Base-by-base conservation (phyloP, 2,888 invertebrate genomes). In the Amphipyra tragopoginis region DNA sequence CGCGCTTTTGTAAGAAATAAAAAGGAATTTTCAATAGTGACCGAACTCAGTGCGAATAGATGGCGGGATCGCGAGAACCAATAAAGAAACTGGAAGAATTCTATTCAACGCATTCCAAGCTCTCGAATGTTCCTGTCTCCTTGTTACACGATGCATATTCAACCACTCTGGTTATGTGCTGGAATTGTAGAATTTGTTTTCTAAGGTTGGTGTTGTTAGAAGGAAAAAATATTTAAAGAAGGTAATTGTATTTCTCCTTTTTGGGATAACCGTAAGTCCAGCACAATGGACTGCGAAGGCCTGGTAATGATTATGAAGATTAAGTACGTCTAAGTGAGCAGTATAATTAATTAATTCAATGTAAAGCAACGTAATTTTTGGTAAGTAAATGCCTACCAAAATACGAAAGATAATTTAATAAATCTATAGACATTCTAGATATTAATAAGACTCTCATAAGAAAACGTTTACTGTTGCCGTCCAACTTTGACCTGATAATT, bases 21-120 rank as follows among this genome's bases (percentile, higher is more conserved):
- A 65, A 72, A 77, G 70, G 78, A 79, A 79, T 79, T 75, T 77
- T 68, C 78, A 79, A 79, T 79, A 72, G 75, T 77, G 70, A 66
- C 79, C 69, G 63, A 70, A 64, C 65, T 60, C 54, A 51, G 58
- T 48, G 45, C 48, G 44, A 63, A 60, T 64, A 62, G 62, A 63
- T 67, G 65, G 62, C 69, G 34, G 75, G 75, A 77, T 74, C 72
- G 67, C 75, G 65, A 65, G 64, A 82, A 74, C 81, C 84, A 86
- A 88, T 89, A 90, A 87, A 86, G 83, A 84, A 74, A 72, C 72
- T 77, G 67, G 76, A 86, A 84, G 85, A 88, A 90, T 88, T 84
- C 83, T 85, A 86, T 86, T 86, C 83, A 84, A 80, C 78, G 76
- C 85, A 88, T 90, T 86, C 88, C 87, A 51, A 64, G 60, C 77